Evolutionary conservation across 2,113 vertebrate species (phyloP).

Genomic region (Machaerirhynchus nigripectus): DNA sequence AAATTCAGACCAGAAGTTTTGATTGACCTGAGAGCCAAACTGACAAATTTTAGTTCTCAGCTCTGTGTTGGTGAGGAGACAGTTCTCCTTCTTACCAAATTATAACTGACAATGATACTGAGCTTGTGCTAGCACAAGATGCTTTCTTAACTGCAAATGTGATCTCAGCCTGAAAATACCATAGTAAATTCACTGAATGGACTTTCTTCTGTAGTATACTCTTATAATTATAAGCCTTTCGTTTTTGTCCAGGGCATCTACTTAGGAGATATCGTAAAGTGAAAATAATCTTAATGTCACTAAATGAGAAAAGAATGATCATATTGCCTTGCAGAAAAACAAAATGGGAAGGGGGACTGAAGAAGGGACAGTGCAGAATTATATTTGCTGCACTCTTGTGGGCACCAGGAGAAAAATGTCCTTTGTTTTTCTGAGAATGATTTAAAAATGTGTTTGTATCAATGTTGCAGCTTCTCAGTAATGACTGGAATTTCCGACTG

Average conservation of each 20-base stretch:
- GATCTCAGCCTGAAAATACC: background rate
- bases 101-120: background rate
- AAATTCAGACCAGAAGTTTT: background rate
- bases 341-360: background rate
- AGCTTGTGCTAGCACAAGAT: background rate
- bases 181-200: background rate
- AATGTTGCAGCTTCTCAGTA: background rate
- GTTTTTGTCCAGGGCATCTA: background rate
- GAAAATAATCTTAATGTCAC: background rate
- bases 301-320: background rate
- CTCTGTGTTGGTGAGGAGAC: background rate
- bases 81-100: background rate
- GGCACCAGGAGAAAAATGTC: background rate
- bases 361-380: background rate
- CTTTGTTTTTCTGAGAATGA: background rate
- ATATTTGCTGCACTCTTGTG: slow-evolving; percentile 30
- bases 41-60: background rate
- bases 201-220: background rate
- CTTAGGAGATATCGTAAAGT: background rate
- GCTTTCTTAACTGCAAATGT: background rate
- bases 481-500: background rate
- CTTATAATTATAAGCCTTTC: background rate
- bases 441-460: background rate
- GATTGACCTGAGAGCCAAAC: background rate
- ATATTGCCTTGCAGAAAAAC: background rate